A percentile compares a stretch with the other conserved stretches of the same genome.
phyloP scores from a whole-genome alignment of 1,140 invertebrate species.

The Eupeodes corollae region DNA sequence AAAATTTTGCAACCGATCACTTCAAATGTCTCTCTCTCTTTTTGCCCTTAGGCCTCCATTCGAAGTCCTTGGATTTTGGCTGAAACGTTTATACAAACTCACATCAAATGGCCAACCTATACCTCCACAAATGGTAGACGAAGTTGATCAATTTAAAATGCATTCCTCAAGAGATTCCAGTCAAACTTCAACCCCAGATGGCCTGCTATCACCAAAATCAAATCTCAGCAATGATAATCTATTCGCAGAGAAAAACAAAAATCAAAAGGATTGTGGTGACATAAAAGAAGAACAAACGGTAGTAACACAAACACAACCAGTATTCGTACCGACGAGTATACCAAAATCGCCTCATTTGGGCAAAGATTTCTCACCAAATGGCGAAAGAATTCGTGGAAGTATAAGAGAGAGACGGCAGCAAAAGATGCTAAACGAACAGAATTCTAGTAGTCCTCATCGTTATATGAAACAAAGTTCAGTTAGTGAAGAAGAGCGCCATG shows the following conservation, averaged over 20 bases:
- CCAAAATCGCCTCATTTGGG: constrained; percentile 35
- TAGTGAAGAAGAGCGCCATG: background rate
- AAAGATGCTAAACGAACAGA: constrained; percentile 20
- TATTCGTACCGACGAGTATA: constrained; percentile 24
- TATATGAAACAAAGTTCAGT: background rate
- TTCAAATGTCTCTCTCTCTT: too few relatives aligned
- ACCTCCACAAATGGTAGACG: constrained; percentile 58
- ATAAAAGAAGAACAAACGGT: background rate
- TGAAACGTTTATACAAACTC: constrained; percentile 64
- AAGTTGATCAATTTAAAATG: constrained; percentile 59
- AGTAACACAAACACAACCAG: background rate
- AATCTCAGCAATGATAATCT: constrained; percentile 28
- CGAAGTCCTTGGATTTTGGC: constrained; percentile 73
- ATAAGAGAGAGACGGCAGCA: constrained; percentile 29
- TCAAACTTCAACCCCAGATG: constrained; percentile 26
- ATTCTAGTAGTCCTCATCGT: background rate
- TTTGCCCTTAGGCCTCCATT: constrained; percentile 57
- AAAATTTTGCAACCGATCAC: too few relatives aligned
- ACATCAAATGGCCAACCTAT: constrained; percentile 49
- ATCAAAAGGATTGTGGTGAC: background rate
- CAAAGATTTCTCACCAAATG: constrained; percentile 35
- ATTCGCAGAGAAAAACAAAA: constrained; percentile 2
- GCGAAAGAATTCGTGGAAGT: constrained; percentile 31
- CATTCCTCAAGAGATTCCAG: constrained; percentile 9
- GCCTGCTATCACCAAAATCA: constrained; percentile 27